Evolutionary conservation across 2,888 invertebrate species (phyloP).

Genomic region (Harpalus rufipes): DNA sequence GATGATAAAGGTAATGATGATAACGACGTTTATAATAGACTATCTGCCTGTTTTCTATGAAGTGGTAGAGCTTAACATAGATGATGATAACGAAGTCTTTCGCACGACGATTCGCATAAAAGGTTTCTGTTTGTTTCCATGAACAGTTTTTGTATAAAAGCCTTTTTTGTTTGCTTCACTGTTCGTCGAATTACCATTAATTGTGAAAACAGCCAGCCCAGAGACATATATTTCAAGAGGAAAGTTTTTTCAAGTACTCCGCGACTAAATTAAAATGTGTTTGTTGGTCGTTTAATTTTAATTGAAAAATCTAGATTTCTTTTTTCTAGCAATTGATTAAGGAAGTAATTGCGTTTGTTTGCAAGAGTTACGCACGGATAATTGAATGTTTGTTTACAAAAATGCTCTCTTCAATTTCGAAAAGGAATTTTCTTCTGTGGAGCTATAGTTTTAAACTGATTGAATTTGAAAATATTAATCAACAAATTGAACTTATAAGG

Average conservation of each 20-base stretch:
- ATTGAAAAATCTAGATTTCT: conserved; percentile 44
- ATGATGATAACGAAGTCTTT: not conserved
- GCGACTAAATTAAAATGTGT: conserved; percentile 40
- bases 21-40: not conserved
- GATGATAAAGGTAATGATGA: not conserved
- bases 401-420: not conserved
- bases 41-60: no score
- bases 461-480: no score
- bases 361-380: conserved; percentile 16
- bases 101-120: conserved; percentile 13
- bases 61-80: not conserved
- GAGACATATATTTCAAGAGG: conserved; percentile 41
- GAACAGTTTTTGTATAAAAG: conserved; percentile 46
- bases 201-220: conserved; percentile 36
- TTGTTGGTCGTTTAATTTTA: conserved; percentile 43
- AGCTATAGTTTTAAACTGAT: no score
- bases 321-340: conserved; percentile 26
- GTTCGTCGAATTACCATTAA: conserved; percentile 55
- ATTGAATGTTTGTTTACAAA: conserved; percentile 32
- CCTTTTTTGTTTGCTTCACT: conserved; percentile 54
- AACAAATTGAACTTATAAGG: no score
- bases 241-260: conserved; percentile 47
- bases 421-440: no score
- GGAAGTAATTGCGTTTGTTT: conserved; percentile 42
- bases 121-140: conserved; percentile 45